These are phyloP conservation scores for Thaumatotibia leucotreta DNA, from an alignment of 1,140 invertebrate genomes.

Conservation along the genomic window DNA sequence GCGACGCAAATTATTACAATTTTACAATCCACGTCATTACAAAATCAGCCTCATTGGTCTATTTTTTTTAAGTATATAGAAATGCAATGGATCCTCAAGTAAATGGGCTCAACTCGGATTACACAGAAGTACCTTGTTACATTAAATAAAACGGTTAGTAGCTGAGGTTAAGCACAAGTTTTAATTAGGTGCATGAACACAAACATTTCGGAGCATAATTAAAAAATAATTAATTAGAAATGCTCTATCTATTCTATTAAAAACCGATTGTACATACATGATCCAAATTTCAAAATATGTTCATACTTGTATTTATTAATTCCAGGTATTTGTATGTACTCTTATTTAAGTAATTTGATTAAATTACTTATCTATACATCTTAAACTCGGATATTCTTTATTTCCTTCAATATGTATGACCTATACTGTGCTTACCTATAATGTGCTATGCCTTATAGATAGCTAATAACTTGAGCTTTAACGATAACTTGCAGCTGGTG, in stretches of 20 bases:
- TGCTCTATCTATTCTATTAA: no score
- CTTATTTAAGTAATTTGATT: background rate
- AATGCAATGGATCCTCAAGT: no score
- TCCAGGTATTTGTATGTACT: background rate
- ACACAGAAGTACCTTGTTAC: background rate
- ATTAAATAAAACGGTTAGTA: background rate
- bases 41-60: no score
- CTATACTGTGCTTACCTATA: no score
- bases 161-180: background rate
- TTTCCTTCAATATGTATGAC: background rate
- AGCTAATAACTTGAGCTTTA: background rate
- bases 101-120: background rate
- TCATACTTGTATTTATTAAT: background rate
- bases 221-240: no score
- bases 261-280: background rate
- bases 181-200: constrained; percentile 4
- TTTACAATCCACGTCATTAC: no score
- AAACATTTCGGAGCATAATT: background rate
- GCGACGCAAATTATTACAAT: no score
- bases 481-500: background rate
- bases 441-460: background rate
- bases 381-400: background rate
- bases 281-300: background rate
- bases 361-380: background rate
- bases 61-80: no score